A percentile compares a stretch with the other conserved stretches of the same genome.
Evolutionary conservation across 2,113 vertebrate species (phyloP).

Genomic region (Strigops habroptila): DNA sequence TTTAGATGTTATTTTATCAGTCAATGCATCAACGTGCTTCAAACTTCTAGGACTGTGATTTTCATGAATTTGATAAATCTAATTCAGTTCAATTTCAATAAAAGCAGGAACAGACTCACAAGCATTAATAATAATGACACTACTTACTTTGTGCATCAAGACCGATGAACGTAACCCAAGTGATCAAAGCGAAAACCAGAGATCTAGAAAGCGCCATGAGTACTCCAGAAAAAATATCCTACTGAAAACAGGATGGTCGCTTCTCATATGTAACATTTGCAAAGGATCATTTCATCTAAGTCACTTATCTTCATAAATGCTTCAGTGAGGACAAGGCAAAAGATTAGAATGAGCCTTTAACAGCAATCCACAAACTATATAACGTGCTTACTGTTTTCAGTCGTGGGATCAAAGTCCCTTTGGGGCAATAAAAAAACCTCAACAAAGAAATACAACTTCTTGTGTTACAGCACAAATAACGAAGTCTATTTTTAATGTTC

Average conservation of each 20-base stretch:
- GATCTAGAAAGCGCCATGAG: neutral
- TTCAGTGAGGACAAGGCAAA: neutral
- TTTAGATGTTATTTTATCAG: neutral
- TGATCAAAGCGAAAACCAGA: neutral
- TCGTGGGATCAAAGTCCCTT: slow-evolving; percentile 48
- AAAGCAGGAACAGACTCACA: neutral
- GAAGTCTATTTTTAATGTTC: neutral
- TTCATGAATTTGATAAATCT: neutral
- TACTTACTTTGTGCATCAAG: slow-evolving; percentile 40
- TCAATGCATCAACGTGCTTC: neutral
- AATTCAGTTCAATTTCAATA: neutral
- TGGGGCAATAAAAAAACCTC: slow-evolving; percentile 11
- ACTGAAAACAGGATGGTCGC: neutral
- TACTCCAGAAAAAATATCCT: neutral
- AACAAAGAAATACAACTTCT: neutral
- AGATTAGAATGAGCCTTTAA: neutral
- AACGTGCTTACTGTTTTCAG: neutral
- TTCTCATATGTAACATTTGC: neutral
- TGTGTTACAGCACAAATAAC: neutral
- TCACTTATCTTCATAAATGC: neutral
- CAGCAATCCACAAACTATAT: neutral
- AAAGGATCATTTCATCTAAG: neutral
- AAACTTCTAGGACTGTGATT: neutral
- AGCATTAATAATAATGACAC: neutral
- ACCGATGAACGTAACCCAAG: neutral